phyloP scores from a whole-genome alignment of 2,113 vertebrate genomes.

The Entosphenus tridentatus region DNA sequence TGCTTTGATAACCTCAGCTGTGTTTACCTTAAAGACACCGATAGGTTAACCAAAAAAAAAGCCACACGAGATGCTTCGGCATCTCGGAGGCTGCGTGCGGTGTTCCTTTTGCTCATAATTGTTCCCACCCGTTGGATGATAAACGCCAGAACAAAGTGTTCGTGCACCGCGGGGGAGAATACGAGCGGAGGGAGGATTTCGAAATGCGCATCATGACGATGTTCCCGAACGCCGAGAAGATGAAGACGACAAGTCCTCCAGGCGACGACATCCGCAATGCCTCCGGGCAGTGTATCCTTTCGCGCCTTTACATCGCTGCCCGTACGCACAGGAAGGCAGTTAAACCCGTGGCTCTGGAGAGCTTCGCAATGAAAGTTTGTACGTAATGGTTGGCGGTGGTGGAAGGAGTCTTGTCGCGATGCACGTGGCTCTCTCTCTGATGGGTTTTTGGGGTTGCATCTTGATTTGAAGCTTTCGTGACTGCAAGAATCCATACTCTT shows the following conservation, averaged over 20 bases:
- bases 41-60: not conserved
- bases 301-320: too few species aligned
- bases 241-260: constrained; percentile 69
- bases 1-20: too few species aligned
- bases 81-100: not conserved
- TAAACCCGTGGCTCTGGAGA: too few species aligned
- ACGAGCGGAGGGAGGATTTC: constrained; percentile 84
- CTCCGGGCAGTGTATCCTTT: constrained; percentile 69
- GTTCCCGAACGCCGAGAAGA: constrained; percentile 59
- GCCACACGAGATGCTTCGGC: not conserved
- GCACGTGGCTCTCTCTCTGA: too few species aligned
- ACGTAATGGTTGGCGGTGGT: too few species aligned
- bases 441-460: too few species aligned
- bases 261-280: constrained; percentile 48
- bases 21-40: too few species aligned
- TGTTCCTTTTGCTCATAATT: not conserved
- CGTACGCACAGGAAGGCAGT: too few species aligned
- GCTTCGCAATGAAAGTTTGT: too few species aligned
- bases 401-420: too few species aligned
- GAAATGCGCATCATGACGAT: constrained; percentile 73
- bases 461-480: too few species aligned
- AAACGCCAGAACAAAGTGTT: constrained; percentile 71
- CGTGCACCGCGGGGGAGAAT: constrained; percentile 88
- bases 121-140: not conserved
- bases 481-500: too few species aligned